Base-by-base conservation (phyloP, 2,888 invertebrate species). In the Vanessa cardui region DNA sequence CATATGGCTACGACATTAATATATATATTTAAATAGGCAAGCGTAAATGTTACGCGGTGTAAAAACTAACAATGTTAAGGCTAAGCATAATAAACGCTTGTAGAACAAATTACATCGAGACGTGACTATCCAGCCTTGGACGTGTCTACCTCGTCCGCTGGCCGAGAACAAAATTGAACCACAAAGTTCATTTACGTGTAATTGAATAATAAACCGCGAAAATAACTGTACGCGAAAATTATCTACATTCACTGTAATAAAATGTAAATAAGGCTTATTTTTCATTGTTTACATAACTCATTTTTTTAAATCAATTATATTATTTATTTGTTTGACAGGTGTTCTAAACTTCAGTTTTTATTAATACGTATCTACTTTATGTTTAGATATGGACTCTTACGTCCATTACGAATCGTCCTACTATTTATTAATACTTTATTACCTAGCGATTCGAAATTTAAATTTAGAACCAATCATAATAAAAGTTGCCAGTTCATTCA, bases 181-280 rank as follows among this genome's bases (percentile, higher is more conserved):
- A 62, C 66, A 60, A 69, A 69, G 62, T 66, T 66, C 46, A 62
- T 64, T 64, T 66, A 62, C 66, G 58, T 26, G 59, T 61, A 66
- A 69, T 69, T 59, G 54, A 67, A 66, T 69, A 64, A 64, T 64
- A 69, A 62, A 62, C 63, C 63, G 50, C 66, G 31, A 64, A 46
- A 54, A 50, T 47, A 72, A 64, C 59, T 54, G 44, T n/a, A 66
- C 8, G 46, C 33, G 16, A 56, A 68, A 65, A 64, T 58, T 61
- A 16, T 46, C 50, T 21, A 15, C 1, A 39, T 39, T 39, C 12
- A 39, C 12, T 39, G 9, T 39, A 9, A 39, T 39, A 39, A 4
- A 12, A 39, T 12, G 39, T 12, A 3, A 4, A 39, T 39, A 39
- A 39, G 39, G 12, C 39, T 39, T 39, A 9, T 39, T 39, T 12